A percentile compares a stretch with the other conserved stretches of the same genome.
phyloP scores from a whole-genome alignment of 2,797 vertebrate species.

The Acanthis flammea region DNA sequence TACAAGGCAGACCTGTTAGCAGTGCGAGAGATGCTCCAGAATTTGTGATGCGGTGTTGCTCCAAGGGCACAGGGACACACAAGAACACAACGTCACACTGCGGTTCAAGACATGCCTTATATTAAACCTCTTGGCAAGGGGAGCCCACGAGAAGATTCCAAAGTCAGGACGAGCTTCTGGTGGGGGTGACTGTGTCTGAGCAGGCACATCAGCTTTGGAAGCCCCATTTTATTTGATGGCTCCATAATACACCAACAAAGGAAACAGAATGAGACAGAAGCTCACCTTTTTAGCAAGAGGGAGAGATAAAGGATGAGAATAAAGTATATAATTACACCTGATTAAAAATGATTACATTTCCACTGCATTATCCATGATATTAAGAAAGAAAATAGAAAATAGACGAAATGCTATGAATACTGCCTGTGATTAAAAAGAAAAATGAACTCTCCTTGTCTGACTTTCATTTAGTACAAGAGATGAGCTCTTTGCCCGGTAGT shows the following conservation, averaged over 20 bases:
- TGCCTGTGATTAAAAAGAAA: constrained; percentile 1
- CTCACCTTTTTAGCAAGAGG: neutral
- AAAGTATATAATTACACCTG: constrained; percentile 55
- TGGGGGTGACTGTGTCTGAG: neutral
- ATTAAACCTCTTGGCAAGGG: neutral
- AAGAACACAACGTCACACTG: neutral
- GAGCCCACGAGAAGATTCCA: neutral
- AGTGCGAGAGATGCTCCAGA: neutral
- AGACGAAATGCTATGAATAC: neutral
- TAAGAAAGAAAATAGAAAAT: constrained; percentile 12
- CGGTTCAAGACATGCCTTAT: rapidly evolving
- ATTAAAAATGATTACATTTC: constrained; percentile 51
- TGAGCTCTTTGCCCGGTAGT: neutral
- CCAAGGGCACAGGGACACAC: neutral
- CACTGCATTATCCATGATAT: constrained; percentile 25
- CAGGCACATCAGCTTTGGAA: neutral
- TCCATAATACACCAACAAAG: constrained; percentile 7
- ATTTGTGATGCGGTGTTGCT: neutral
- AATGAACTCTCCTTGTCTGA: constrained; percentile 2
- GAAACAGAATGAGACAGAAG: neutral
- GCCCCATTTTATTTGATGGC: neutral
- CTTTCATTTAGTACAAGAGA: constrained; percentile 9
- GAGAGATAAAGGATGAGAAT: constrained; percentile 17
- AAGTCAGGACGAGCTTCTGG: neutral
- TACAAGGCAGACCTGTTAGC: neutral